These are phyloP conservation scores for Onthophagus sagittarius DNA, from an alignment of 2,888 invertebrate genomes.

Conservation along the genomic window DNA sequence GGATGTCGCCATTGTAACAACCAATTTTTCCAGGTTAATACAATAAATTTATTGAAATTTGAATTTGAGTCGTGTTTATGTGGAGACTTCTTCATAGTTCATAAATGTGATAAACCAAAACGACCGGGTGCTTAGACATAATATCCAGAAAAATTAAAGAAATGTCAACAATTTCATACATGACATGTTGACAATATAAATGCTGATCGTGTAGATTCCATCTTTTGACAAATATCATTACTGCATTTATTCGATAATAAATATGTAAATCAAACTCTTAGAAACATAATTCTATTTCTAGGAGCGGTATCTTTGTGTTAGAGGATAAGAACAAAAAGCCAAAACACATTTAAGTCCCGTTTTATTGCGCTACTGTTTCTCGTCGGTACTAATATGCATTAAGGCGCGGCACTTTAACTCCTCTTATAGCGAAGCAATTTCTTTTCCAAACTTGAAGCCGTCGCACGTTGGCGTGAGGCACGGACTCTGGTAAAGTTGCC, in stretches of 20 bases:
- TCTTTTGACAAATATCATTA: not conserved
- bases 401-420: not conserved
- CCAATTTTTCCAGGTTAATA: slow-evolving; percentile 81
- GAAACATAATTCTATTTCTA: too few relatives aligned
- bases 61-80: not conserved
- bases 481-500: not conserved
- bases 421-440: not conserved
- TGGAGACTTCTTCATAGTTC: not conserved
- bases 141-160: too few relatives aligned
- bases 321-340: not conserved
- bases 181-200: not conserved
- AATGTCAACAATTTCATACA: too few relatives aligned
- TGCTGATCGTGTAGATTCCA: not conserved
- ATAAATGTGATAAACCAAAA: not conserved
- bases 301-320: too few relatives aligned
- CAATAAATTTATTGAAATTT: slow-evolving; percentile 51
- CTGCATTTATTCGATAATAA: not conserved
- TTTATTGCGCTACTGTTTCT: not conserved
- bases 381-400: not conserved
- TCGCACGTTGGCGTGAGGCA: not conserved
- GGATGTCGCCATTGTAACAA: slow-evolving; percentile 69
- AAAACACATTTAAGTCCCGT: not conserved
- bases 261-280: not conserved
- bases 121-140: not conserved
- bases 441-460: not conserved